Percentiles rank a stretch among this genome's conserved stretches.
Conservation (phyloP, 1,140 invertebrate species). For the Orius insidiosus region DNA sequence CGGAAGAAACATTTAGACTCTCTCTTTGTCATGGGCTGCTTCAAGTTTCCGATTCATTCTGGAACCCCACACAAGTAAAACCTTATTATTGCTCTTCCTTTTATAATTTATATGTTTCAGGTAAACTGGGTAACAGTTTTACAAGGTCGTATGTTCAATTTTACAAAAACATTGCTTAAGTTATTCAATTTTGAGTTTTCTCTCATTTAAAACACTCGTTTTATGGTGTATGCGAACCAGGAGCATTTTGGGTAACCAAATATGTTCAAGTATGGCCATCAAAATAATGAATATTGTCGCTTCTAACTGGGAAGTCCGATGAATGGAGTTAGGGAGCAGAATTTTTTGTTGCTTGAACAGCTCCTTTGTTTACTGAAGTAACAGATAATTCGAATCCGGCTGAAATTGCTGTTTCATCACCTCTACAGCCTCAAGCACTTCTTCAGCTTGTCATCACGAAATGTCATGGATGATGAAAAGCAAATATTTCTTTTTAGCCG, state of each 20-base stretch:
- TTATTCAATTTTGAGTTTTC: conserved; percentile 8
- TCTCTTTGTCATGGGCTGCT: conserved; percentile 8
- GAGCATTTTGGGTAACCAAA: not conserved
- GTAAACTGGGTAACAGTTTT: conserved; percentile 6
- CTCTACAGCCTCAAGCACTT: conserved; percentile 5
- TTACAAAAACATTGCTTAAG: conserved; percentile 7
- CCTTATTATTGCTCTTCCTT: no score
- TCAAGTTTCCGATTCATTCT: conserved; percentile 3
- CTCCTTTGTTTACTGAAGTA: not conserved
- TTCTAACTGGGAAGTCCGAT: conserved; percentile 19
- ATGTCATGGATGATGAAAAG: conserved; percentile 17
- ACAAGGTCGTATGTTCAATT: conserved; percentile 6
- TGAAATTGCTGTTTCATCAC: not conserved
- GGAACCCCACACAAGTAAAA: conserved; percentile 1
- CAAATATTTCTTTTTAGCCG: conserved; percentile 16
- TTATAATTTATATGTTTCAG: conserved; percentile 4
- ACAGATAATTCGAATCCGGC: not conserved
- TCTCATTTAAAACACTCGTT: conserved; percentile 12
- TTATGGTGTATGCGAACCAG: conserved; percentile 1
- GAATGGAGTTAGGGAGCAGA: conserved; percentile 15
- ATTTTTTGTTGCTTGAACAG: conserved; percentile 4
- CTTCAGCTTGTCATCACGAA: conserved; percentile 15
- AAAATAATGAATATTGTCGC: conserved; percentile 15
- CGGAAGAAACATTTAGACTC: conserved; percentile 5
- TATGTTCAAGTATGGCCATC: not conserved